Evolutionary conservation across 2,888 invertebrate genomes (phyloP), one percentile per base, ranked within the genome.

Genomic region (Dasypogon diadema): DNA sequence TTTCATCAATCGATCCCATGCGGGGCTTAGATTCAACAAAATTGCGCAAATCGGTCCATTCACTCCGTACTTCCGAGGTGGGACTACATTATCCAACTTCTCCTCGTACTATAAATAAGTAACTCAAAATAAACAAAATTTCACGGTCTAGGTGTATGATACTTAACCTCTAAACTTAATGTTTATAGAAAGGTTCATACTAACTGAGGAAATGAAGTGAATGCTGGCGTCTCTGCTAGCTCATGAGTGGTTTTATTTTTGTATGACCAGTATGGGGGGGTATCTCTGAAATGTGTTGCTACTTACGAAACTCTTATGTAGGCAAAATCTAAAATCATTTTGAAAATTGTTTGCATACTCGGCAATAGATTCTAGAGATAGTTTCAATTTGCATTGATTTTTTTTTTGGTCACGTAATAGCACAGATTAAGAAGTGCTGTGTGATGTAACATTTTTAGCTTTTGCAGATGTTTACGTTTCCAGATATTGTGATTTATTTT

Each of bases 121-220:
- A 21, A 51, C 12, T 48, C n/a, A 2, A 48, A 48, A 48, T 48
- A 48, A 48, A 48, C 48, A 48, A 14, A 48, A n/a, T 51, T 51
- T 51, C 51, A 51, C 51, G 51, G 51, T 51, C 51, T n/a, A 51
- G 51, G 51, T 51, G 51, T 51, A 6, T 51, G 21, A 51, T 18
- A 51, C 12, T 51, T 51, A 51, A 51, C 51, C 51, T 51, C 51
- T 51, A 51, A 51, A 2, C 16, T 51, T 51, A 3, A 1, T 51
- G 51, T 51, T 51, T 51, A 51, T 51, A 51, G 51, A 51, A 42
- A 51, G 18, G 51, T 51, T 16, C 16, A 51, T 16, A n/a, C n/a
- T n/a, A n/a, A n/a, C n/a, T n/a, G n/a, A 18, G 51, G 18, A 51
- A 18, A 21, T 16, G 51, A 42, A 42, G n/a, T 12, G n/a, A 30